Evolutionary conservation across 2,797 vertebrate species (phyloP), one percentile per base, ranked within the genome.

Genomic region (Sebastes jordani): DNA sequence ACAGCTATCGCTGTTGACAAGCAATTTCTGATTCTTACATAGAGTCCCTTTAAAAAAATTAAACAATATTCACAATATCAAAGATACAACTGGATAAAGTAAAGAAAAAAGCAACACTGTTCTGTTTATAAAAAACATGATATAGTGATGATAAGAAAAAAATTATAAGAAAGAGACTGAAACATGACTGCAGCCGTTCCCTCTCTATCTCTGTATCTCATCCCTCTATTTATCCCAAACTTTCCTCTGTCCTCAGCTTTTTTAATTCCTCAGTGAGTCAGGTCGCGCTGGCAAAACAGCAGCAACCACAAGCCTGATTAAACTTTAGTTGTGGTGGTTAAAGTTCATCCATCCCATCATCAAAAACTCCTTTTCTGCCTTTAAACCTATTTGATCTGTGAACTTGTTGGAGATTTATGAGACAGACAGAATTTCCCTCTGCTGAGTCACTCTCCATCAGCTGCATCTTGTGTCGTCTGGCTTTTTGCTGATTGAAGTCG

Each of bases 371-470:
- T 32, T 55, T 6, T 59, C 67, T 52, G 29, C 42, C 32, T 73
- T 34, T 42, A 13, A 38, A 60, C 25, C 2, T 11, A 16, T 74
- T 69, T 54, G 16, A 71, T 80, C 27, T 2, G 32, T 10, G n/a
- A 6, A 25, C 42, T 65, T 69, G 46, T 3, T 9, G 5, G 2
- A 14, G 23, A 23, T 74, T 70, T 20, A 78, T 4, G 52, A 77
- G 81, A 64, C 71, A 70, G 54, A 60, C 73, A 20, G n/a, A 27
- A 34, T 49, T 69, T 66, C 22, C 71, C 73, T 34, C 27, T 4
- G 63, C 71, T 82, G 80, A 89, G 11, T 90, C 90, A 87, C 25
- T 32, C 30, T 30, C 58, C 64, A 25, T 78, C 76, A 55, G 49
- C 77, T 64, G 67, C 27, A 10, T 63, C 60, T 23, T n/a, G 30